Evolutionary conservation across 2,113 vertebrate species (phyloP).

Genomic region (Melanotaenia duboulayi): DNA sequence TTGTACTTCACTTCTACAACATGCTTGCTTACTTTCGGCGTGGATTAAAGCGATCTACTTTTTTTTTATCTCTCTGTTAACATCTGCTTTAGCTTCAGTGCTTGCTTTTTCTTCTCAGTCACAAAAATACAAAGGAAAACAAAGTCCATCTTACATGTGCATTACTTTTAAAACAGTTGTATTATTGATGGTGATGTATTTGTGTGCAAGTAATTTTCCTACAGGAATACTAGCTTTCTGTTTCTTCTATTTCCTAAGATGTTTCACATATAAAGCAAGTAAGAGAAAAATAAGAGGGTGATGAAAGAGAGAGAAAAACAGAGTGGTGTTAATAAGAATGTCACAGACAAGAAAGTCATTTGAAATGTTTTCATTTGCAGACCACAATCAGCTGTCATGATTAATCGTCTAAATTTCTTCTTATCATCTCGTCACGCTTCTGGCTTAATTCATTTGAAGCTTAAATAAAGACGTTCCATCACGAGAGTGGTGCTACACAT

Average conservation of each 20-base stretch:
- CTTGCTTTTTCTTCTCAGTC: background rate
- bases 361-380: constrained; percentile 28
- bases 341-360: constrained; percentile 53
- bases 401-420: constrained; percentile 58
- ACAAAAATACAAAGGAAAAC: background rate
- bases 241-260: constrained; percentile 21
- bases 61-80: background rate
- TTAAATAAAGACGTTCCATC: constrained; percentile 30
- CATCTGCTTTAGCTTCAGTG: background rate
- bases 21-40: no score
- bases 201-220: background rate
- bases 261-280: constrained; percentile 18
- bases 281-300: background rate
- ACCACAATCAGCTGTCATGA: constrained; percentile 54
- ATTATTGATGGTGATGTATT: constrained; percentile 40
- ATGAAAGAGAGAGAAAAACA: constrained; percentile 1
- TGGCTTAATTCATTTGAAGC: constrained; percentile 15
- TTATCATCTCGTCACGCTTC: constrained; percentile 16
- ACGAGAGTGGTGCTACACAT: constrained; percentile 6
- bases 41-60: no score
- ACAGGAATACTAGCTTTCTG: constrained; percentile 10
- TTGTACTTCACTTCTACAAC: no score
- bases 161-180: constrained; percentile 22
- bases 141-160: background rate
- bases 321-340: constrained; percentile 56